Evolutionary conservation across 2,888 invertebrate genomes (phyloP).

Genomic region (Leptopilina drosophilae): DNA sequence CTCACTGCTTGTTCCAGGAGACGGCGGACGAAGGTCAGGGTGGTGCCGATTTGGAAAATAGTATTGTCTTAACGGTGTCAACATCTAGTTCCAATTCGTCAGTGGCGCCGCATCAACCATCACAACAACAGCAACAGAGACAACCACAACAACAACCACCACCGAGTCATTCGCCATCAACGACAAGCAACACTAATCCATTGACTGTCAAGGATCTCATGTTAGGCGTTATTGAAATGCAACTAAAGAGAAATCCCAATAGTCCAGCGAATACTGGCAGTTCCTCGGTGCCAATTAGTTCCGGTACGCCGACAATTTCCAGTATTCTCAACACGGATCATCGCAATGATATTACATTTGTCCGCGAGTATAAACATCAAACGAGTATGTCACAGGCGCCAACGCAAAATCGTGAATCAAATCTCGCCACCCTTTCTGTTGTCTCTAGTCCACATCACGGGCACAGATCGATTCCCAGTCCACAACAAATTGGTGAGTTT

Average conservation of each 20-base stretch:
- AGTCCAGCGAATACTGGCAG: slow-evolving; percentile 75
- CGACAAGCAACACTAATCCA: slow-evolving; percentile 78
- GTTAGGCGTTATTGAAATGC: slow-evolving; percentile 89
- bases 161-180: slow-evolving; percentile 74
- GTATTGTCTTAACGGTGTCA: slow-evolving; percentile 67
- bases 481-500: slow-evolving; percentile 71
- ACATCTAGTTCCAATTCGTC: slow-evolving; percentile 70
- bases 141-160: slow-evolving; percentile 60
- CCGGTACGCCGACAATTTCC: slow-evolving; percentile 80
- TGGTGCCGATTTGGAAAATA: slow-evolving; percentile 75
- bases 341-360: slow-evolving; percentile 79
- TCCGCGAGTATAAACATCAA: slow-evolving; percentile 78
- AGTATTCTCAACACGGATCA: slow-evolving; percentile 81
- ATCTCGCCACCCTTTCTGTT: slow-evolving; percentile 84
- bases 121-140: slow-evolving; percentile 69
- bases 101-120: slow-evolving; percentile 76
- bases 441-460: slow-evolving; percentile 78
- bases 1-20: slow-evolving; percentile 78
- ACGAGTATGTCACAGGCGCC: slow-evolving; percentile 68
- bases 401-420: slow-evolving; percentile 71
- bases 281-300: slow-evolving; percentile 74
- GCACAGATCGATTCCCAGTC: slow-evolving; percentile 72
- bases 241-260: slow-evolving; percentile 83
- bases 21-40: slow-evolving; percentile 91
- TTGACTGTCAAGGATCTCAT: slow-evolving; percentile 90